Base-by-base conservation (phyloP, 2,888 invertebrate genomes). In the Xestia c-nigrum region DNA sequence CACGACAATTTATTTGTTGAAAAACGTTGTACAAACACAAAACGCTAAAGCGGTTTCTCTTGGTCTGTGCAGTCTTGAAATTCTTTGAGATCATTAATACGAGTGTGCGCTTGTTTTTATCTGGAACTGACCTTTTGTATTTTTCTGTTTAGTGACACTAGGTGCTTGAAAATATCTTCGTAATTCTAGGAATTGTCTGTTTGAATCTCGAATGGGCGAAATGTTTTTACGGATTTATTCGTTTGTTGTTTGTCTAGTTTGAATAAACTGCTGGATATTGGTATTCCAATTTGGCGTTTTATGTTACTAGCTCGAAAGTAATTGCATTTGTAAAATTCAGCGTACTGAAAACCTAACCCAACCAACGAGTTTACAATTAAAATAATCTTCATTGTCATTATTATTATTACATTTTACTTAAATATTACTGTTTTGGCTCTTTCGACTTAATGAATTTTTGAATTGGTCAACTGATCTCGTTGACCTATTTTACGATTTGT, bases 131-230 rank as follows among this genome's bases (percentile, higher is more conserved):
- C 14, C 14, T 77, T 63, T 46, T 72, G 40, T 7, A 10, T 3
- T 0, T 46, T 5, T 5, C 16, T 63, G 3, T 21, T 31, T 38
- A 5, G 21, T 55, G 52, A 6, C 21, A 46, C n/a, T 52, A 69
- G 21, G 21, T 72, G 31, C 72, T 84, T 52, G 52, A 74, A 74
- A 84, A 71, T 85, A 70, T 80, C 72, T 72, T 63, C 59, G 84
- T 70, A 80, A 80, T 80, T 84, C 80, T 71, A 40, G 43, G 61
- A 84, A 74, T 79, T n/a, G 46, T 52, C 59, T 66, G 52, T 61
- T 80, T 64, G 63, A 67, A 59, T 71, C 19, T 21, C 7, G 31
- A 69, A 78, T 64, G 7, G 55, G 63, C 9, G 50, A 38, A 71
- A 74, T 79, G 46, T 79, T 73, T 78, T 63, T 65, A 73, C 4